Evolutionary conservation across 2,797 vertebrate species (phyloP).

Genomic region (Chrysocyon brachyurus): DNA sequence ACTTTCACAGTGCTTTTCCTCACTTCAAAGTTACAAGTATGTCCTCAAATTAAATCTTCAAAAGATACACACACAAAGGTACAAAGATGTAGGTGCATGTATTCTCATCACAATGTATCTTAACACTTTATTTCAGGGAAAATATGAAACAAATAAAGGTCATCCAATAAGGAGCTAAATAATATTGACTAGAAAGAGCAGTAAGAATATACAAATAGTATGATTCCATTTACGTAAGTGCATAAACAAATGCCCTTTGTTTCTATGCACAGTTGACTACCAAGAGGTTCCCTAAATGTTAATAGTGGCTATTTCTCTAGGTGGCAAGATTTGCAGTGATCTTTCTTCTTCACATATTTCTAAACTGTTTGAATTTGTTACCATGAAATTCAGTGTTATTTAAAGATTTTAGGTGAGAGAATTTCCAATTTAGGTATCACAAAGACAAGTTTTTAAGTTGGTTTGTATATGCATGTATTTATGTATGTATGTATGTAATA

Average conservation of each 20-base stretch:
- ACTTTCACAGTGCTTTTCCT: not conserved
- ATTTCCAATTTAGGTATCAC: not conserved
- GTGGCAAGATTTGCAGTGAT: not conserved
- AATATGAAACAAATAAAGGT: not conserved
- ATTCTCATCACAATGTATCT: not conserved
- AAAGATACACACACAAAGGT: not conserved
- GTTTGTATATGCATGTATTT: too few relatives aligned
- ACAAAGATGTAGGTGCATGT: not conserved
- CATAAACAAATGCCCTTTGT: not conserved
- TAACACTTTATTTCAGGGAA: not conserved
- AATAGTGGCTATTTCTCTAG: not conserved
- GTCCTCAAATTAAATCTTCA: constrained; percentile 11
- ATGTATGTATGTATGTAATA: too few relatives aligned
- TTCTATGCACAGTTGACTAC: not conserved
- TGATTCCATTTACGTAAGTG: not conserved
- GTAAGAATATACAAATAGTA: not conserved
- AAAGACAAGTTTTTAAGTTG: not conserved
- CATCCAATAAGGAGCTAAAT: not conserved
- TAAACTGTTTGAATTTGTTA: constrained; percentile 12
- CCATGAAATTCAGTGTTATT: not conserved
- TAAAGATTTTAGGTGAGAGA: not conserved
- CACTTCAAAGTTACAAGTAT: not conserved
- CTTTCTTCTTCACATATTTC: not conserved
- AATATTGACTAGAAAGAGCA: not conserved
- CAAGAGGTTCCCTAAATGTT: not conserved